Percentiles rank a stretch among this genome's conserved stretches.
phyloP scores from a whole-genome alignment of 2,113 vertebrate species.

The Pituophis catenifer region DNA sequence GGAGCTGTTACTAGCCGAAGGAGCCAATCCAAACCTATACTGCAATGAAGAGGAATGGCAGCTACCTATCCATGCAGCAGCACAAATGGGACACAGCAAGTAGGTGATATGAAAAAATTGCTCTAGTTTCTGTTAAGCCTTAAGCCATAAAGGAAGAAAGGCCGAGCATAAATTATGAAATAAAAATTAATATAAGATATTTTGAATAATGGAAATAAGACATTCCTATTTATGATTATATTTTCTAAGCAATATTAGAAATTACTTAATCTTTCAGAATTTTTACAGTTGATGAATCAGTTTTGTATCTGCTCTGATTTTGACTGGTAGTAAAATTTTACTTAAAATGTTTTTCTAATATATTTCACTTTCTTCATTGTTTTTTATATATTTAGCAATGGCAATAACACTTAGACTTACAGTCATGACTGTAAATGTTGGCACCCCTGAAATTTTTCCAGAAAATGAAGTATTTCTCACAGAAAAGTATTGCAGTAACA shows the following conservation, averaged over 20 bases:
- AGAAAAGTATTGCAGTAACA: too few relatives aligned
- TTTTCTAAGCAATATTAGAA: not conserved
- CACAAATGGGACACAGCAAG: slow-evolving; percentile 83
- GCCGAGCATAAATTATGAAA: not conserved
- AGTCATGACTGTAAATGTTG: too few relatives aligned
- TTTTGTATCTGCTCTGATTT: not conserved
- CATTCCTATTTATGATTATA: not conserved
- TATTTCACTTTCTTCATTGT: not conserved
- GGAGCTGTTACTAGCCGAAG: slow-evolving; percentile 75
- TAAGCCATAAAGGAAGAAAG: not conserved
- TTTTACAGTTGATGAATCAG: not conserved
- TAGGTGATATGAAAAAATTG: slow-evolving; percentile 61
- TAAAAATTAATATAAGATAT: not conserved
- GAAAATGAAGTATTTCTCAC: too few relatives aligned
- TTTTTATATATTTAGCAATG: not conserved
- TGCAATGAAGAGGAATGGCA: slow-evolving; percentile 87
- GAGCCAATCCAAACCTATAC: slow-evolving; percentile 82
- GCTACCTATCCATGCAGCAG: slow-evolving; percentile 89
- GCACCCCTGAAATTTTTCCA: too few relatives aligned
- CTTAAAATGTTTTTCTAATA: not conserved
- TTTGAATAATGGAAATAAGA: not conserved
- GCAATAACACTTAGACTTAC: too few relatives aligned
- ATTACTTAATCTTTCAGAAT: not conserved
- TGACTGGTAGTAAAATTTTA: not conserved
- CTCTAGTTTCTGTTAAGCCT: not conserved